These are phyloP conservation scores for Synanthedon vespiformis DNA, from an alignment of 2,888 invertebrate species.

Conservation along the genomic window DNA sequence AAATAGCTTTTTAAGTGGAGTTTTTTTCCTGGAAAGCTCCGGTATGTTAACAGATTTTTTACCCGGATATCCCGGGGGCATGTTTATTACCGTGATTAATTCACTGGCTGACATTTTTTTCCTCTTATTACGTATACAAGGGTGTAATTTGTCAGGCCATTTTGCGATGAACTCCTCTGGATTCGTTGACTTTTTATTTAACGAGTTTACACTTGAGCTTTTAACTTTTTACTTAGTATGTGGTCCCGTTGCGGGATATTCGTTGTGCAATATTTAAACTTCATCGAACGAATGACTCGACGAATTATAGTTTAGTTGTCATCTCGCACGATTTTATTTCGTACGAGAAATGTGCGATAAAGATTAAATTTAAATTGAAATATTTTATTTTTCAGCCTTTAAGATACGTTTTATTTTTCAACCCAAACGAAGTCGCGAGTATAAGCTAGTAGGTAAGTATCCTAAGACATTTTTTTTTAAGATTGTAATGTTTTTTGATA, in stretches of 20 bases:
- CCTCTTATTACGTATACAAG: conserved; percentile 14
- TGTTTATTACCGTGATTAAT: conserved; percentile 39
- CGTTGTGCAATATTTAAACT: neutral
- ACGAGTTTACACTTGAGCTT: neutral
- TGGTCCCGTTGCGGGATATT: neutral
- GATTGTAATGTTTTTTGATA: too few relatives aligned
- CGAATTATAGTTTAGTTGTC: too few relatives aligned
- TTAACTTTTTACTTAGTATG: neutral
- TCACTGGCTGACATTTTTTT: conserved; percentile 24
- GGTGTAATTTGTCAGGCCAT: conserved; percentile 18
- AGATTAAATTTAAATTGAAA: too few relatives aligned
- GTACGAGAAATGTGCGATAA: neutral
- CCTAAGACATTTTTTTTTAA: too few relatives aligned
- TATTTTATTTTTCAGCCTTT: too few relatives aligned
- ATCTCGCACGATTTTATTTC: too few relatives aligned
- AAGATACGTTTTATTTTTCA: too few relatives aligned
- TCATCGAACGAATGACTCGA: too few relatives aligned
- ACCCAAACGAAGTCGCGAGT: too few relatives aligned
- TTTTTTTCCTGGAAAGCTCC: conserved; percentile 29
- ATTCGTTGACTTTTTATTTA: conserved; percentile 14
- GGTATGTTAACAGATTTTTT: conserved; percentile 50
- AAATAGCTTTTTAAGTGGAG: conserved; percentile 46
- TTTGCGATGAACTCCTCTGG: conserved; percentile 13
- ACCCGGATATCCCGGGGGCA: conserved; percentile 20
- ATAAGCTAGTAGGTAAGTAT: too few relatives aligned